Base-by-base conservation (phyloP, 2,888 invertebrate species). In the Dichetophora obliterata region DNA sequence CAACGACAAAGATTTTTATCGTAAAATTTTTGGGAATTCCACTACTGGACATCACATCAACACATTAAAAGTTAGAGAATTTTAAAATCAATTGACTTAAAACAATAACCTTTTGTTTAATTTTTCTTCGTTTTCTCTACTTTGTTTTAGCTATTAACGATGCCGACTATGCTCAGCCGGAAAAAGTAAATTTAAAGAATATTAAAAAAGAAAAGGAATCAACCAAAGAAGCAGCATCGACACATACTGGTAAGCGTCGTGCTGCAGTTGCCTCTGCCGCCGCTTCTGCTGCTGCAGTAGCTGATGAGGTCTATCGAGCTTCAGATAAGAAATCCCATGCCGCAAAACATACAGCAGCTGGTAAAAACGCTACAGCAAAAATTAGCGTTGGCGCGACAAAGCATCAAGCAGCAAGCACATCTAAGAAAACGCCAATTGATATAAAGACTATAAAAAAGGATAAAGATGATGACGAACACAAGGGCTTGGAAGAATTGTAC, bases 401-500 rank as follows among this genome's bases (percentile, higher is more conserved):
- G 65, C 78, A 82, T 16, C 77, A 76, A 48, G 11, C 74, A 8
- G 27, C 52, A 0, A 14, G 52, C 16, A 50, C 57, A 0, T n/a
- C 78, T 14, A 82, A 81, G 50, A 81, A 81, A 72, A 3, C 69
- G 5, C 9, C 19, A 48, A 37, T 76, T 43, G 78, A 79, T 31
- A 78, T 79, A 8, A 82, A 81, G 9, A 80, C 83, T 16, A 75
- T 82, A 37, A 81, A 79, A 69, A 80, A 80, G 37, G 82, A 81
- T 71, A 83, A 83, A 79, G 79, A 80, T 48, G 84, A 86, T 22
- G 86, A 87, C 54, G 86, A 88, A 22, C 81, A 85, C 1, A 87
- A 84, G 78, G 88, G 88, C 8, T 81, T 89, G 11, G 89, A 89
- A 71, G 89, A 88, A 77, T 82, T 88, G 43, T 89, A 89, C 72